Evolutionary conservation across 2,797 vertebrate species (phyloP).

Genomic region (Amblyopsis hoosieri): DNA sequence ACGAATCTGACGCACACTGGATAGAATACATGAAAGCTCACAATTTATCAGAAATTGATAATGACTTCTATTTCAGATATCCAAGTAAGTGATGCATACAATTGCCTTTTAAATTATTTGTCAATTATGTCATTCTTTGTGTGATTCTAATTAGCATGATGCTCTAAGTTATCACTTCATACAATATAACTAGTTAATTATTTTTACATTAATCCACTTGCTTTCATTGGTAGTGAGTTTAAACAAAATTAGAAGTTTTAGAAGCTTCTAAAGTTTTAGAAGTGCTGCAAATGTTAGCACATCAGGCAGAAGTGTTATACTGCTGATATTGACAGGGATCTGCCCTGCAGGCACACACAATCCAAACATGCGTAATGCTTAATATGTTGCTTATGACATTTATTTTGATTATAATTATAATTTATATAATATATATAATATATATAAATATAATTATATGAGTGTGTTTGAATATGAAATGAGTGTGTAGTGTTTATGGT

Average conservation of each 20-base stretch:
- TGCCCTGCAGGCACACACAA: constrained; percentile 18
- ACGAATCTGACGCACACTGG: constrained; percentile 81
- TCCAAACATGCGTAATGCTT: neutral
- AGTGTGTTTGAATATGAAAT: no score
- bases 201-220: neutral
- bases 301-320: constrained; percentile 2
- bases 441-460: no score
- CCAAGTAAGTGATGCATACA: constrained; percentile 87
- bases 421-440: no score
- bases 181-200: no score
- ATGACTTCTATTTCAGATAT: constrained; percentile 96
- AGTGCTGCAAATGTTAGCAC: constrained; percentile 2
- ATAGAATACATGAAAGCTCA: constrained; percentile 34
- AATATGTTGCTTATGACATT: no score
- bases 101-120: neutral
- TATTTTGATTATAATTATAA: no score
- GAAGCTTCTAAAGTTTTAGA: no score
- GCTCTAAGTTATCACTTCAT: no score
- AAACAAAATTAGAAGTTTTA: no score
- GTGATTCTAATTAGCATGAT: neutral
- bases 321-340: constrained; percentile 36
- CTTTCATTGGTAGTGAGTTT: neutral
- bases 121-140: neutral
- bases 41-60: constrained; percentile 84
- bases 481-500: no score